phyloP scores from a whole-genome alignment of 92 coral and sea anemone genomes.

The Paramuricea clavata region DNA sequence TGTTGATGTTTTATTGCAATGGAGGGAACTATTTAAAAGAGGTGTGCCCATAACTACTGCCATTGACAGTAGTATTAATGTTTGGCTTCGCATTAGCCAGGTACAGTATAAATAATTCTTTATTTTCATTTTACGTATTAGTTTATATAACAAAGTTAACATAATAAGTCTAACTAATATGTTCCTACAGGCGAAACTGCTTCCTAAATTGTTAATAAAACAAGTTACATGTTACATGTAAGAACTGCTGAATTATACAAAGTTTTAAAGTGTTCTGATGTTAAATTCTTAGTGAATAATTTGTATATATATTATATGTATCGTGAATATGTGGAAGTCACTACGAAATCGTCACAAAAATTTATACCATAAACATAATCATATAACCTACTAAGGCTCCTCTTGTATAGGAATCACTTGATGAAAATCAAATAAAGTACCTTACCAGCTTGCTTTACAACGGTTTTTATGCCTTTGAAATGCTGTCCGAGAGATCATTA shows the following conservation, averaged over 20 bases:
- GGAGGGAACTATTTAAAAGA: background rate
- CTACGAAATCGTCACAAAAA: too few relatives aligned
- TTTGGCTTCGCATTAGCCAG: background rate
- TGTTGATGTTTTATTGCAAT: background rate
- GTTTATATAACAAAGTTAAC: too few relatives aligned
- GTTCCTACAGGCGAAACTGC: too few relatives aligned
- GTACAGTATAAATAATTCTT: background rate
- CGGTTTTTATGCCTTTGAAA: constrained; percentile 56
- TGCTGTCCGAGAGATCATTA: constrained; percentile 29
- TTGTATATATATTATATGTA: too few relatives aligned
- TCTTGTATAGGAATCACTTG: background rate
- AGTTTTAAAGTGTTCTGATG: too few relatives aligned
- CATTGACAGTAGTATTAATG: background rate
- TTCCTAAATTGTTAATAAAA: too few relatives aligned
- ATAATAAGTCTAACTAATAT: too few relatives aligned
- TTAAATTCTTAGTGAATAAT: too few relatives aligned
- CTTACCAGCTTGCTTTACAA: constrained; percentile 34
- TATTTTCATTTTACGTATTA: too few relatives aligned
- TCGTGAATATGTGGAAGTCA: too few relatives aligned
- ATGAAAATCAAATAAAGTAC: background rate
- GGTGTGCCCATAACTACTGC: background rate
- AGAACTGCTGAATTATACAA: too few relatives aligned
- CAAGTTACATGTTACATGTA: too few relatives aligned
- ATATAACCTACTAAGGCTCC: background rate
- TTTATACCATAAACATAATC: background rate